These are phyloP conservation scores for Hofmannophila pseudospretella DNA, from an alignment of 2,888 invertebrate genomes.

Conservation along the genomic window DNA sequence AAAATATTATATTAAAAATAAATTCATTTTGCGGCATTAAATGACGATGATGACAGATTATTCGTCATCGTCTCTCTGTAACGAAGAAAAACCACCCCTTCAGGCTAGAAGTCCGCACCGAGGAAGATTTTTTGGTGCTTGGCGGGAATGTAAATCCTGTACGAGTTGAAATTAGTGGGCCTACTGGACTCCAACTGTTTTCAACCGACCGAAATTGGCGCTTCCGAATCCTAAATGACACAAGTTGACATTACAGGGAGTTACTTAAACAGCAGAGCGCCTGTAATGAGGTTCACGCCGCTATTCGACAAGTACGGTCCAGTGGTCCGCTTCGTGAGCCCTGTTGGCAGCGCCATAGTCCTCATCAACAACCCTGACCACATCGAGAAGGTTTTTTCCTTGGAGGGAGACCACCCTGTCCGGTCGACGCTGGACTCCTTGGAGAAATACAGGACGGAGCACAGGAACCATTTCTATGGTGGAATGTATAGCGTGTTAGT, in stretches of 20 bases:
- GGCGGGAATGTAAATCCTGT: too few species aligned
- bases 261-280: constrained; percentile 40
- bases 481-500: constrained; percentile 80
- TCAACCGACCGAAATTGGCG: too few species aligned
- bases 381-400: constrained; percentile 78
- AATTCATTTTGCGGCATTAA: too few species aligned
- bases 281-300: constrained; percentile 43
- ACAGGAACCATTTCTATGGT: constrained; percentile 70
- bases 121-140: too few species aligned
- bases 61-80: too few species aligned
- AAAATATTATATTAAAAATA: too few species aligned
- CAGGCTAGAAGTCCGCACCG: too few species aligned
- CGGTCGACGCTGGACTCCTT: constrained; percentile 81
- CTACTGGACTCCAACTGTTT: too few species aligned
- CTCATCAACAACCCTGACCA: constrained; percentile 81
- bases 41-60: too few species aligned
- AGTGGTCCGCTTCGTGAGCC: constrained; percentile 81
- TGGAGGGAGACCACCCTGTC: constrained; percentile 79
- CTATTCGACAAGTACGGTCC: constrained; percentile 79
- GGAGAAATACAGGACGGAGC: constrained; percentile 79
- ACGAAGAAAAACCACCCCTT: too few species aligned
- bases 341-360: constrained; percentile 80
- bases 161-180: too few species aligned
- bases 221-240: too few species aligned
- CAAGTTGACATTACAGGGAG: constrained; percentile 49